Evolutionary conservation across 2,888 invertebrate species (phyloP).

Genomic region (Leptopterna dolabrata): DNA sequence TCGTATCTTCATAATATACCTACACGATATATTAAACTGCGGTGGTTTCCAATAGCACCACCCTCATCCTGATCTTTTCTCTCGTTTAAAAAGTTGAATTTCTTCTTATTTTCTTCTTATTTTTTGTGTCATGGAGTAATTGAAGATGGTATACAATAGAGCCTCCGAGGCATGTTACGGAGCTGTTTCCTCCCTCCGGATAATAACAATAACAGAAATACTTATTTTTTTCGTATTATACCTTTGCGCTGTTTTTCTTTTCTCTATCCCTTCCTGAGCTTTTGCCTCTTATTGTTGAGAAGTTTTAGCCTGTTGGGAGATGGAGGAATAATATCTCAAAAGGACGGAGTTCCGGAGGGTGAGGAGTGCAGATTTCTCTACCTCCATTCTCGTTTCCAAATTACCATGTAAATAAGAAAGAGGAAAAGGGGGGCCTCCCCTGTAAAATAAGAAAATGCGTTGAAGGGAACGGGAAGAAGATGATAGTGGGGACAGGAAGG

Average conservation of each 20-base stretch:
- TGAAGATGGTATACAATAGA: background rate
- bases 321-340: slow-evolving; percentile 5
- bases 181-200: background rate
- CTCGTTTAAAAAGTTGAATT: background rate
- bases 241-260: background rate
- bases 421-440: no score
- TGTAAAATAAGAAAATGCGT: background rate
- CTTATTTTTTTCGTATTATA: background rate
- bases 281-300: slow-evolving; percentile 4
- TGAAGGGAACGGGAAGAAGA: background rate
- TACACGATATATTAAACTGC: background rate
- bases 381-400: background rate
- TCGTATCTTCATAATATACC: background rate
- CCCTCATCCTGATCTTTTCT: background rate
- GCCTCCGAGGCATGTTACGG: background rate
- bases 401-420: slow-evolving; percentile 1
- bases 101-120: background rate
- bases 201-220: slow-evolving; percentile 2
- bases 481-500: background rate
- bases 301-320: background rate
- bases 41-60: background rate
- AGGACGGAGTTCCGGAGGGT: background rate
- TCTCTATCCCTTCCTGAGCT: background rate
- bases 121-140: background rate
- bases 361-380: background rate